Evolutionary conservation across 1,140 invertebrate genomes (phyloP), one percentile per base, ranked within the genome.

Genomic region (Leucophenga varia): DNA sequence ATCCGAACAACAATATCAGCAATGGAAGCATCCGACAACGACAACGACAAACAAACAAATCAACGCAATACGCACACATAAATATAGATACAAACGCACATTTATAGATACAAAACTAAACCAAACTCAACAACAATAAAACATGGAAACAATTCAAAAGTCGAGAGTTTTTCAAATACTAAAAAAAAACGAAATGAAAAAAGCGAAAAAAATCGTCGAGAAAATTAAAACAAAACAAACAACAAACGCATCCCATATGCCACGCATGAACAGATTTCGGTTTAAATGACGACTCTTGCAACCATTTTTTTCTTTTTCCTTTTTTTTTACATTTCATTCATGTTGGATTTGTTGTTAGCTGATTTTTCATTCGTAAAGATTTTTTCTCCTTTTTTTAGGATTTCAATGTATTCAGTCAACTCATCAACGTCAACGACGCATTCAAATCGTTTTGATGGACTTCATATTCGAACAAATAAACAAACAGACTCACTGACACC

Each of bases 201-300:
- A 51, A 52, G 45, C 16, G 19, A 14, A 16, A 36, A 36, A 9
- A 17, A 17, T 44, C 60, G 59, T 65, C 65, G 59, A 65, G 65
- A 70, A 70, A 70, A 70, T 70, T 65, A 70, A 70, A 70, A 70
- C 67, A 70, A 70, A 70, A 70, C 65, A 70, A 69, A 69, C 58
- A 69, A 47, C 43, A 34, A 65, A 64, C 61, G 61, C 63, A 59
- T 51, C 57, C 22, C 54, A 47, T 54, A n/a, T n/a, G 47, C 52
- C 63, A 67, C 63, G 63, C 63, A 67, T 67, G 63, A 67, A 43
- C 56, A 59, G 63, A 67, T 67, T 67, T 67, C 55, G 63, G 59
- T 67, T 67, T 67, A 61, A 67, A 63, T 67, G 63, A 67, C 63
- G 63, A 14, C 67, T 17, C 16, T 36, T 36, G 16, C 3, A 13